These are phyloP conservation scores for Drosophila rubida DNA, from an alignment of 2,888 invertebrate species.

Conservation along the genomic window DNA sequence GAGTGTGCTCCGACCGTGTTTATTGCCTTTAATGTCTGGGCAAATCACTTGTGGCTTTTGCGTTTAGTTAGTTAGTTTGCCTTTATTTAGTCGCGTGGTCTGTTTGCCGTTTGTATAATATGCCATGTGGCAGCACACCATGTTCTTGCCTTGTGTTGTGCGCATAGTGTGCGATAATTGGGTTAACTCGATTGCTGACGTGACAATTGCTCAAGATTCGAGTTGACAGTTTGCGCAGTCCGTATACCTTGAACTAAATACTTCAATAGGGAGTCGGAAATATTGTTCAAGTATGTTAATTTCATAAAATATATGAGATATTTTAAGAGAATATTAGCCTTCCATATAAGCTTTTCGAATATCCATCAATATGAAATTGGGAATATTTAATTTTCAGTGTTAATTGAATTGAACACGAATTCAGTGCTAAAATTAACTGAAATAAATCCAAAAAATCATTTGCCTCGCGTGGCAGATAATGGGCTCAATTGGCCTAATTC, in stretches of 20 bases:
- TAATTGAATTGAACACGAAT: too few species aligned
- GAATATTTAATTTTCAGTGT: too few species aligned
- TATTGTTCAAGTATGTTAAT: too few species aligned
- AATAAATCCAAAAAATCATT: background rate
- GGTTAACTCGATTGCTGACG: background rate
- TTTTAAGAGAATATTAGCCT: too few species aligned
- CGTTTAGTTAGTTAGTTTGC: slow-evolving; percentile 13
- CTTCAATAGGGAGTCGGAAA: too few species aligned
- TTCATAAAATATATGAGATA: too few species aligned
- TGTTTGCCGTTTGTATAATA: slow-evolving; percentile 4
- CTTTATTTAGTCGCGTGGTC: slow-evolving; percentile 6
- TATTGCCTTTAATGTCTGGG: slow-evolving; percentile 41
- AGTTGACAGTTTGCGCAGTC: background rate
- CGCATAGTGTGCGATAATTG: background rate
- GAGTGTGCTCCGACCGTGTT: slow-evolving; percentile 1
- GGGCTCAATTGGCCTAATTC: slow-evolving; percentile 53
- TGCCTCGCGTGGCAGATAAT: slow-evolving; percentile 25
- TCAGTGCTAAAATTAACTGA: background rate
- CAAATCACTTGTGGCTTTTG: slow-evolving; percentile 26
- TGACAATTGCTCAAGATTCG: background rate
- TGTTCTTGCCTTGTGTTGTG: background rate
- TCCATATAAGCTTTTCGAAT: too few species aligned
- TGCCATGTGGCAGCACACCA: background rate
- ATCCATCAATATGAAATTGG: too few species aligned
- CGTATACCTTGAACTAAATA: background rate